A percentile compares a stretch with the other conserved stretches of the same genome.
Evolutionary conservation across 2,113 vertebrate genomes (phyloP).

Genomic region (Oncorhynchus masou): DNA sequence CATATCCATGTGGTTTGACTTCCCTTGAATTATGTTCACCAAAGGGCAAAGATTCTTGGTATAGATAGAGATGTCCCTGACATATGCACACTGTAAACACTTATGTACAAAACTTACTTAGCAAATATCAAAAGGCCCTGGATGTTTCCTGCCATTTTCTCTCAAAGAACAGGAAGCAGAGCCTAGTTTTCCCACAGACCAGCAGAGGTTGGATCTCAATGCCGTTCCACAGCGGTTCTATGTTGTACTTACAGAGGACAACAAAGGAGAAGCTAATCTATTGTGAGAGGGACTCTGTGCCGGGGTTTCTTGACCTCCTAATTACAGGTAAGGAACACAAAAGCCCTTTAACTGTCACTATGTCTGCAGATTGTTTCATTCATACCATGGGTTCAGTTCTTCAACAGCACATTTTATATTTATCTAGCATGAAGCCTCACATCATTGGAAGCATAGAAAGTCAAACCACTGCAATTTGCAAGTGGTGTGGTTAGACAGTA

Average conservation of each 20-base stretch:
- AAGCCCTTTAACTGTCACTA: neutral
- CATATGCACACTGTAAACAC: constrained; percentile 14
- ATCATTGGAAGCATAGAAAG: neutral
- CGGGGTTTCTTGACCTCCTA: neutral
- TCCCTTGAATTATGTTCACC: neutral
- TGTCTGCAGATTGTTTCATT: neutral
- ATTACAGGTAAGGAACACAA: constrained; percentile 10
- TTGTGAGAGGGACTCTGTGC: constrained; percentile 29
- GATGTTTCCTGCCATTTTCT: constrained; percentile 70
- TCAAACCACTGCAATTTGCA: neutral
- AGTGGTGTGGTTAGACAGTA: neutral
- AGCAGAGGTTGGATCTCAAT: constrained; percentile 45
- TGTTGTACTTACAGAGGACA: constrained; percentile 20
- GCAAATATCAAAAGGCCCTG: constrained; percentile 67
- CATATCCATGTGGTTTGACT: neutral
- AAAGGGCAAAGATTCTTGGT: neutral
- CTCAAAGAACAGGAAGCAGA: constrained; percentile 63
- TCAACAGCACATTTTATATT: constrained; percentile 1
- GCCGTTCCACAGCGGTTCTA: constrained; percentile 24
- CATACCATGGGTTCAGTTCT: neutral
- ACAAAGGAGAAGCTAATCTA: constrained; percentile 41
- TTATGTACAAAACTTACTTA: constrained; percentile 24
- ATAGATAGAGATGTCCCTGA: constrained; percentile 26
- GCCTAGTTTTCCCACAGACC: constrained; percentile 65
- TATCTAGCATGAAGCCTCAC: no score